Percentiles rank a stretch among this genome's conserved stretches.
Conservation (phyloP, 2,113 vertebrate genomes). For the Salminus brasiliensis region DNA sequence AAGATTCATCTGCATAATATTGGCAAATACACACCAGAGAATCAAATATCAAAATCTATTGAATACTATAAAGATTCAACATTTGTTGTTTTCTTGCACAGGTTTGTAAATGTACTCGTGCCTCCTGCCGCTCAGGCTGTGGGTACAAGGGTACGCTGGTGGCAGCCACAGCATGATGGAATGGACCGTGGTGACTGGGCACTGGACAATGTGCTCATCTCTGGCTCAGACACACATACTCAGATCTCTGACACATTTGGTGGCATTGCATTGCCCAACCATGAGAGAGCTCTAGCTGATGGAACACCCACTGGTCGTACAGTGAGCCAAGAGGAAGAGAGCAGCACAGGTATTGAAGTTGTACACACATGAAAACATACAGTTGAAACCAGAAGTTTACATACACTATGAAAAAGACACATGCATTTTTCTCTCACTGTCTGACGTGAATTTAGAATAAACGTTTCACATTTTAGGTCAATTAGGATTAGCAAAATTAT, state of each 20-base stretch:
- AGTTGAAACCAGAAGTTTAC: background rate
- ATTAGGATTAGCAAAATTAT: too few relatives aligned
- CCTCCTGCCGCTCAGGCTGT: conserved; percentile 86
- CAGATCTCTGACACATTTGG: conserved; percentile 96
- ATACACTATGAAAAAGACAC: background rate
- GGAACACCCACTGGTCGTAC: conserved; percentile 80
- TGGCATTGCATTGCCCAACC: conserved; percentile 86
- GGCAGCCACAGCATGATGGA: conserved; percentile 94
- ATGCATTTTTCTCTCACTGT: too few relatives aligned
- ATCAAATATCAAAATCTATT: background rate
- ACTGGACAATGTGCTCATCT: conserved; percentile 92
- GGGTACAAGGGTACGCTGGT: conserved; percentile 94
- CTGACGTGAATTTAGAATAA: too few relatives aligned
- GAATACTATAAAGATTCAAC: too few relatives aligned
- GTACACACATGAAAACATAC: background rate
- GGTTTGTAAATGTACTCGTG: conserved; percentile 96
- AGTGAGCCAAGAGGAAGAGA: conserved; percentile 75
- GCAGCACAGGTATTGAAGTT: conserved; percentile 61
- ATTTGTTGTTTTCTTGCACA: conserved; percentile 54
- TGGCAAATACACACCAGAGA: background rate
- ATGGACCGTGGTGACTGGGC: conserved; percentile 96
- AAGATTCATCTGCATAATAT: background rate
- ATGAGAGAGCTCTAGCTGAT: conserved; percentile 89
- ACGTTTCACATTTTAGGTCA: too few relatives aligned
- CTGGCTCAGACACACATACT: conserved; percentile 87